Base-by-base conservation (phyloP, 2,888 invertebrate species). In the Leptinotarsa rubiginosa region DNA sequence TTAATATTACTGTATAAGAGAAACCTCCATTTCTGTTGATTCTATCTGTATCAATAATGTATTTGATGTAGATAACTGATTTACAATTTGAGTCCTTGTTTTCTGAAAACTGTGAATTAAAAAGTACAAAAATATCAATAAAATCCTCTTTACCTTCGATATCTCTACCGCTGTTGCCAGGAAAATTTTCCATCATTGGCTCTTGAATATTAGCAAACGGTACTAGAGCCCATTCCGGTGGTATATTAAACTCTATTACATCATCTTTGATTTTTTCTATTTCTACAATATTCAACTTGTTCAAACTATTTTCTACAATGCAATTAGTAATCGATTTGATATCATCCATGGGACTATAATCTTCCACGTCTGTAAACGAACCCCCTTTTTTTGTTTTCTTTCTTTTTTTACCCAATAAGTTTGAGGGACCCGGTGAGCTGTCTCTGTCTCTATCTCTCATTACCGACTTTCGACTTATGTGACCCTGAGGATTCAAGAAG, bases 281-380 rank as follows among this genome's bases (percentile, higher is more conserved):
- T 15, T 54, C 69, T n/a, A 68, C 68, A 1, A 77, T 67, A n/a
- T 74, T 47, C 47, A 77, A 49, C 20, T 62, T 69, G 25, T 77
- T 77, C 18, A 77, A 59, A 15, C 72, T 75, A 56, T 77, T 77
- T 54, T 77, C 68, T 5, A 77, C 47, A 22, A 87, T 81, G 65
- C 85, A 85, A 68, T 85, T 82, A 1, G 86, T 81, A n/a, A 87
- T 81, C 12, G 82, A 81, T 79, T 83, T 85, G 49, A 84, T 83
- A 69, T 86, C 86, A 31, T 85, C 83, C 41, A 81, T 74, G 0
- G 77, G 69, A 25, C 71, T 74, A 16, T 69, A 49, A n/a, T 83
- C 82, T 7, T 84, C 84, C 18, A 77, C 73, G 47, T 81, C 80
- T 18, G 65, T 59, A 16, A 78, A 73, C 4, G 76, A 72, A n/a